Base-by-base conservation (phyloP, 2,888 invertebrate species). In the Byasa hedistus region DNA sequence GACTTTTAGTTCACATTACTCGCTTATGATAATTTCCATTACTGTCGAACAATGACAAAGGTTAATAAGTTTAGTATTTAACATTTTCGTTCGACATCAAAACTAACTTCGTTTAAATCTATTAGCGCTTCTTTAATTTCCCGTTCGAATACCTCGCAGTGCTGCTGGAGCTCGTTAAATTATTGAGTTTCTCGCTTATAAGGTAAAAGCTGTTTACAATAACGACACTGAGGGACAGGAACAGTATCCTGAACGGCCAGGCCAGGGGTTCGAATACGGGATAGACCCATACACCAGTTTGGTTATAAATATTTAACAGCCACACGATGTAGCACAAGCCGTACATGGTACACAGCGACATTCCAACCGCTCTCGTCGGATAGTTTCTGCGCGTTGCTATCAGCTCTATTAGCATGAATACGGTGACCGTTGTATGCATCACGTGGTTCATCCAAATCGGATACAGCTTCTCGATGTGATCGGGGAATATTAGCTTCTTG, bases 391-490 rank as follows among this genome's bases (percentile, higher is more conserved):
- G 95, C 0, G 95, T 93, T 0, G 94, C 88, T 32, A 94, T 83
- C 80, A 96, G 91, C 86, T 98, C 98, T 59, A 96, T 75, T 0
- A 96, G 71, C 19, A 96, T 94, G 73, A 96, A 95, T 0, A 96
- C 90, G 74, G 96, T 90, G 64, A 98, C 95, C 71, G 95, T 93
- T 1, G 98, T 97, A 83, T 98, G 98, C 94, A 96, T 94, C 0
- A 95, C 89, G 80, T 98, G 98, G 82, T 98, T 98, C 32, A 98
- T 84, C 98, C 98, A 98, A 39, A 84, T 84, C 2, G 98, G 98
- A 75, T 97, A 96, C 66, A 94, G 94, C n/a, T 92, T 88, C 78
- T 97, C 97, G 62, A 98, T 82, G 7, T 93, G 93, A 75, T 93
- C 94, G 0, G 98, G 98, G 78, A 97, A 95, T 24, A 98, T 96